Evolutionary conservation across 2,797 vertebrate species (phyloP), one percentile per base, ranked within the genome.

Genomic region (Fringilla coelebs): DNA sequence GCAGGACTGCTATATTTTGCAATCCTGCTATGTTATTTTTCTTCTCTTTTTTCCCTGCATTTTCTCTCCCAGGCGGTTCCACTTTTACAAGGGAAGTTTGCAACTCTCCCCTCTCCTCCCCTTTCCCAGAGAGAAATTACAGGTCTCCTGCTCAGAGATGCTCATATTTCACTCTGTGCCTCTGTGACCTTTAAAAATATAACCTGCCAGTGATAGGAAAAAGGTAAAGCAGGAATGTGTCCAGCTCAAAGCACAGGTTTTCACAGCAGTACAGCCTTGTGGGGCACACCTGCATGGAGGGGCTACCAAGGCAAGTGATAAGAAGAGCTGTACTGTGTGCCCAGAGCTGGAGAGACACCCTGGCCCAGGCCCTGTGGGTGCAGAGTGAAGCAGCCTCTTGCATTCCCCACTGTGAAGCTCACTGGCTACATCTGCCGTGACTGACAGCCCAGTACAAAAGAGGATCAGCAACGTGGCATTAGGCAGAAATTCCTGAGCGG

Each of bases 141-240:
- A 38, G 0, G 0, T 79, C 76, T 81, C 76, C 65, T 12, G 3
- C 68, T 54, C 2, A 2, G 54, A 82, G 26, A 58, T 49, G 62
- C 79, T 95, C 7, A 0, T 82, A 67, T 93, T 95, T 94, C 76
- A 73, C 48, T 40, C 62, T 43, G 26, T 75, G 61, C 57, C 58
- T 70, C 14, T 7, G 1, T 70, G 75, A 89, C 68, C 90, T 95
- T 93, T 87, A 38, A 72, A 91, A 91, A 70, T n/a, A 75, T 7
- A 83, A 62, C 70, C 49, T 43, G 46, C 22, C 75, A 75, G 41
- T 8, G 80, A 91, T 2, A 51, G 38, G 32, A 63, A 76, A 76
- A 62, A 86, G 63, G 29, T 57, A 60, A 67, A 62, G 75, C 8
- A 79, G 25, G 70, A 74, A 87, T 0, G 6, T 0, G 3, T 43